phyloP scores from a whole-genome alignment of 2,797 vertebrate species.

The Meda fulgida region DNA sequence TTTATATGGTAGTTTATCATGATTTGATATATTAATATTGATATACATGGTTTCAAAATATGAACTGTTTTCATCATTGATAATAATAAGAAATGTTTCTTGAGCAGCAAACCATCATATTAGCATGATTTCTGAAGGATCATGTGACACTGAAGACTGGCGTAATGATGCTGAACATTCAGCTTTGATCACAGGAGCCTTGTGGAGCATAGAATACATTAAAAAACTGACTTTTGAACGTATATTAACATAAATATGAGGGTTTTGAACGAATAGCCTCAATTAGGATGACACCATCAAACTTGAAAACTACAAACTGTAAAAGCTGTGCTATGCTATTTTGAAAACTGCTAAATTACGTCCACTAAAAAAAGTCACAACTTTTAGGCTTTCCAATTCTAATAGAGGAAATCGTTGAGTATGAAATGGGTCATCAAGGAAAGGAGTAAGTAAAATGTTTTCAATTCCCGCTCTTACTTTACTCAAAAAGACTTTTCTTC shows the following conservation, averaged over 20 bases:
- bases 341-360: background rate
- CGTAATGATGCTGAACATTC: background rate
- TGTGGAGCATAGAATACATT: background rate
- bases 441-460: slow-evolving; percentile 46
- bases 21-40: no score
- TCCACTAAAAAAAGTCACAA: background rate
- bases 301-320: background rate
- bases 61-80: background rate
- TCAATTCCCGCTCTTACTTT: slow-evolving; percentile 52
- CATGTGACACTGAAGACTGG: background rate
- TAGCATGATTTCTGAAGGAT: background rate
- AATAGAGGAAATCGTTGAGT: slow-evolving; percentile 18
- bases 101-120: background rate
- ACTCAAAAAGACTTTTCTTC: slow-evolving; percentile 50
- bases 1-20: background rate
- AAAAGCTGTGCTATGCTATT: background rate
- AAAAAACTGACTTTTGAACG: no score
- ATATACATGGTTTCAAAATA: no score
- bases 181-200: no score
- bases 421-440: slow-evolving; percentile 30
- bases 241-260: background rate
- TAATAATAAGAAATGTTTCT: background rate
- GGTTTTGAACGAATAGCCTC: background rate
- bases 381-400: background rate
- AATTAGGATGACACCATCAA: background rate